Evolutionary conservation across 2,797 vertebrate genomes (phyloP), one percentile per base, ranked within the genome.

Genomic region (Pangasius larnaudii): DNA sequence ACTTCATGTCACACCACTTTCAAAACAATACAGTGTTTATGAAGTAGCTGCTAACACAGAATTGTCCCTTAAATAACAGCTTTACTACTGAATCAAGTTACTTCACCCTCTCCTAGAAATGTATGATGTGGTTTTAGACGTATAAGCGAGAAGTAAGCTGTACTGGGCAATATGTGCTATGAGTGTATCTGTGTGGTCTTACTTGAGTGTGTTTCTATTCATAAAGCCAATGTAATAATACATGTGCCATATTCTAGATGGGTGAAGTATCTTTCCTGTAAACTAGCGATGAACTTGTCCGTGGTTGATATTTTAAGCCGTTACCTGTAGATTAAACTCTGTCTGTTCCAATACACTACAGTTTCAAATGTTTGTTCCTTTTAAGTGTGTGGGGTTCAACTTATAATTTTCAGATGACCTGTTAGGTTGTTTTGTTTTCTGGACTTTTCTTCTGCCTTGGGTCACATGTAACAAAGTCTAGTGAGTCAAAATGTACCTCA

Each of bases 201-300:
- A 88, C 90, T 51, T 89, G 88, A 74, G 82, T 90, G 93, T 94
- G 91, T 93, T 92, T 93, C 87, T 92, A 92, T 91, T 89, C 91
- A 82, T 89, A 84, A 93, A 90, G 42, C 78, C 88, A 92, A 90
- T 92, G 85, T 93, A 92, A 92, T 92, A 91, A 87, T 89, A 91
- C 94, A 94, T 80, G 94, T 96, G 95, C 95, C 96, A 96, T 96
- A 95, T 89, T 91, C 87, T 91, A 93, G 87, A 91, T 89, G 92
- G 91, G 91, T 92, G 90, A 94, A 91, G 91, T 89, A 88, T 91
- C 91, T 94, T 90, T 86, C 87, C 88, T 93, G 91, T 93, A 93
- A 93, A 93, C 90, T 92, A 93, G 93, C 91, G 92, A 95, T 94
- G 94, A 94, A 92, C 93, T 94, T 90, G 80, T 91, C 81, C 88